phyloP scores from a whole-genome alignment of 1,140 invertebrate genomes.

The Ditylenchus dipsaci region DNA sequence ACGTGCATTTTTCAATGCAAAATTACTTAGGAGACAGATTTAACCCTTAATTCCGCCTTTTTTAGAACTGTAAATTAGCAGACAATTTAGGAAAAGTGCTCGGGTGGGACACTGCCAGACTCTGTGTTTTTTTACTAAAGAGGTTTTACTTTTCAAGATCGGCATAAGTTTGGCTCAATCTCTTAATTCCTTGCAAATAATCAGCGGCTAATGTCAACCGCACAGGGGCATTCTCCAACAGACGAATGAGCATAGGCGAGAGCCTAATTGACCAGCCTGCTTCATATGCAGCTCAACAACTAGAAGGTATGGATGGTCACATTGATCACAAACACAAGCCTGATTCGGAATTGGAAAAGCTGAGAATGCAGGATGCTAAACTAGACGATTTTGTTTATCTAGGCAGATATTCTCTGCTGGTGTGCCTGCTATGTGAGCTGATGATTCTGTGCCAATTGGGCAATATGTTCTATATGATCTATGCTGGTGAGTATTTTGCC shows the following conservation, averaged over 20 bases:
- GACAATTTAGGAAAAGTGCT: too few relatives aligned
- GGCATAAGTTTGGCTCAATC: too few relatives aligned
- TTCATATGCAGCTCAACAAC: neutral
- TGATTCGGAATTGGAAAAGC: neutral
- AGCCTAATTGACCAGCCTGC: neutral
- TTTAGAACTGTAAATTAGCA: too few relatives aligned
- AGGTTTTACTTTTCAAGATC: too few relatives aligned
- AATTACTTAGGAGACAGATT: too few relatives aligned
- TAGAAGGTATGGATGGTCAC: neutral
- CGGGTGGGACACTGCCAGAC: too few relatives aligned
- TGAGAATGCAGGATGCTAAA: neutral
- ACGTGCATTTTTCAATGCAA: too few relatives aligned
- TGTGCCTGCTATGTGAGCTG: conserved; percentile 19
- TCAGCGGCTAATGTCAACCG: too few relatives aligned
- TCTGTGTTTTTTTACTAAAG: too few relatives aligned
- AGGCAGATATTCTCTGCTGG: conserved; percentile 4
- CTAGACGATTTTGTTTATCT: conserved; percentile 5
- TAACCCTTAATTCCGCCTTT: too few relatives aligned
- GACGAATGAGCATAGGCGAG: neutral
- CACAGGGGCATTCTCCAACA: too few relatives aligned
- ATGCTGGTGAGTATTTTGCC: conserved; percentile 15
- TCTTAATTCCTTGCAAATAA: too few relatives aligned
- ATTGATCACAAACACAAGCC: neutral
- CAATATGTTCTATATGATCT: conserved; percentile 32
- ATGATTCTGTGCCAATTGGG: conserved; percentile 23